Percentiles rank a stretch among this genome's conserved stretches.
These are phyloP conservation scores for Drosophila meridionalis DNA, from an alignment of 2,888 invertebrate species.

Conservation along the genomic window DNA sequence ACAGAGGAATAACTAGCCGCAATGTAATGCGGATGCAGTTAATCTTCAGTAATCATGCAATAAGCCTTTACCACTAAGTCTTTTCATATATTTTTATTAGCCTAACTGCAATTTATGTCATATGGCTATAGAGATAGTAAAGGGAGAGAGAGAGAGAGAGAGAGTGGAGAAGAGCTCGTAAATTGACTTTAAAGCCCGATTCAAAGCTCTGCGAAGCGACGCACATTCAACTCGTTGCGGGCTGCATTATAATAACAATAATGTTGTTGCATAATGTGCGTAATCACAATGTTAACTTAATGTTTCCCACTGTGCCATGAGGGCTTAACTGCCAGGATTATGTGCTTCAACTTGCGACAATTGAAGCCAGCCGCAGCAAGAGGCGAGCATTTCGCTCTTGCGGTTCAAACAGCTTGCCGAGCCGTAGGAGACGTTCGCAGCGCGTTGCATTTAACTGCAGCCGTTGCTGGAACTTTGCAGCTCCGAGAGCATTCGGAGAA, in stretches of 20 bases:
- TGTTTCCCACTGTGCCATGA: constrained; percentile 26
- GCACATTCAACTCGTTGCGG: constrained; percentile 9
- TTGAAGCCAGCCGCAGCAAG: constrained; percentile 17
- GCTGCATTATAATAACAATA: constrained; percentile 46
- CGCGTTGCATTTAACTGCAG: constrained; percentile 6
- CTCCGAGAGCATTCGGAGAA: background rate
- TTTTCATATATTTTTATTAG: background rate
- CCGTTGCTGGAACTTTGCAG: background rate
- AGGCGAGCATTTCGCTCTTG: constrained; percentile 2
- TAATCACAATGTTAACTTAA: constrained; percentile 57
- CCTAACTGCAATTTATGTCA: background rate
- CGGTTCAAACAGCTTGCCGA: constrained; percentile 13
- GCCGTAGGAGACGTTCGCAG: background rate
- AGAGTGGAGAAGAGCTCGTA: background rate
- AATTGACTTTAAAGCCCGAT: constrained; percentile 16
- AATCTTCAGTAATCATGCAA: background rate
- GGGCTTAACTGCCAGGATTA: constrained; percentile 60
- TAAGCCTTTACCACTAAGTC: background rate
- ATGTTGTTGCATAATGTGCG: constrained; percentile 43
- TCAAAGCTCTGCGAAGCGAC: background rate
- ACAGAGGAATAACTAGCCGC: background rate
- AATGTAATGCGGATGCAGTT: background rate
- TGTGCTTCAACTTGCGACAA: constrained; percentile 32
- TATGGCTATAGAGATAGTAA: background rate
- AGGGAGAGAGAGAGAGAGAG: background rate